Evolutionary conservation across 1,140 invertebrate genomes (phyloP), one percentile per base, ranked within the genome.

Genomic region (Parasteatoda tepidariorum): DNA sequence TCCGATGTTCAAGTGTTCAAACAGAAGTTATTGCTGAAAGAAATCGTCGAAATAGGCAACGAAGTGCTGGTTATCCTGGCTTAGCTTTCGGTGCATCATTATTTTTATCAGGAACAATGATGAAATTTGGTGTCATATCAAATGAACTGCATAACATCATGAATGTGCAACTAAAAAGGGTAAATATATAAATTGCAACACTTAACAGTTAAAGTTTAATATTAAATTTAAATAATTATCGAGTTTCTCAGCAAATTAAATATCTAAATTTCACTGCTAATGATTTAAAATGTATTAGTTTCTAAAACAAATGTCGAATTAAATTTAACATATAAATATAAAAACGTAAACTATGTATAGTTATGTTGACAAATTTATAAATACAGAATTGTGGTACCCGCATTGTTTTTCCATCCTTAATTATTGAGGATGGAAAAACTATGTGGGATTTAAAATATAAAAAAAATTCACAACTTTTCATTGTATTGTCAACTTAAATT

Each of bases 91-190:
- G 95, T 26, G 93, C 93, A 84, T 96, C 95, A 26, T 95, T 97
- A 87, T 97, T 98, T 89, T 97, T 95, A 88, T 98, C 97, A 62
- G 97, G 98, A 88, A 98, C 97, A 2, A 94, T 98, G 93, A 98
- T 99, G 94, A 98, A 97, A 90, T 98, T 98, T 90, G 96, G 94
- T 88, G 94, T 99, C 66, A 98, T 99, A 88, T 93, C 94, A 88
- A 98, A 98, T 90, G 97, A 98, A 91, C 92, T 99, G 87, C 96
- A 98, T 90, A 98, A 98, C 92, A 97, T 98, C 87, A 95, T 97
- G 92, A 95, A 96, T 88, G 96, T 96, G 89, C 96, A 97, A 89
- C 92, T 99, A 71, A 97, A 96, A 92, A 92, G 96, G 97, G 97
- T 98, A 94, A 93, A 93, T 93, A 90, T 2, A n/a, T n/a, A n/a